These are phyloP conservation scores for Phoeniculus purpureus DNA, from an alignment of 2,797 vertebrate genomes.

Conservation along the genomic window DNA sequence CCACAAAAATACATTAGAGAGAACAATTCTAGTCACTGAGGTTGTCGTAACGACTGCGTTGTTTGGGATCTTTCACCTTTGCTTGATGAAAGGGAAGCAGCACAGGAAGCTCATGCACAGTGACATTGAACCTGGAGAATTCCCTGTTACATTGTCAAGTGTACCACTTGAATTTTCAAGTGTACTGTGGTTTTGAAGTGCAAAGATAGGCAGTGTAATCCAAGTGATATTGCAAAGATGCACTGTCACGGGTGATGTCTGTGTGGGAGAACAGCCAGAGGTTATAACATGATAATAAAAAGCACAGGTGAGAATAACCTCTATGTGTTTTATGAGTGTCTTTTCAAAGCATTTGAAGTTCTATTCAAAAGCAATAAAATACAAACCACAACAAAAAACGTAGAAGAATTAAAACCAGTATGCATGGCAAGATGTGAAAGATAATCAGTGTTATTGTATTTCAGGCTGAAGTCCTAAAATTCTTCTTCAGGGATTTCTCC, in stretches of 20 bases:
- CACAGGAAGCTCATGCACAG: not conserved
- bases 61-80: not conserved
- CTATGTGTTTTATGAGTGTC: not conserved
- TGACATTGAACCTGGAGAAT: not conserved
- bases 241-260: not conserved
- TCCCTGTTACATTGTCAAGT: not conserved
- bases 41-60: not conserved
- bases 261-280: not conserved
- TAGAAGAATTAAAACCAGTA: not conserved
- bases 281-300: not conserved
- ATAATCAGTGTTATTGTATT: not conserved
- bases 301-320: not conserved
- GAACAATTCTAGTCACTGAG: not conserved
- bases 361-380: not conserved
- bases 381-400: not conserved
- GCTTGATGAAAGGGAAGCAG: not conserved
- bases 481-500: not conserved
- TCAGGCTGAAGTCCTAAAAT: not conserved
- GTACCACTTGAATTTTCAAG: not conserved
- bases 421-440: not conserved
- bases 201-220: not conserved
- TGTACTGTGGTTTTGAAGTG: not conserved
- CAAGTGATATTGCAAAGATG: not conserved
- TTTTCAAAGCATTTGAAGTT: not conserved
- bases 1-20: not conserved